Base-by-base conservation (phyloP, 2,888 invertebrate genomes). In the Lepidonotus clava region DNA sequence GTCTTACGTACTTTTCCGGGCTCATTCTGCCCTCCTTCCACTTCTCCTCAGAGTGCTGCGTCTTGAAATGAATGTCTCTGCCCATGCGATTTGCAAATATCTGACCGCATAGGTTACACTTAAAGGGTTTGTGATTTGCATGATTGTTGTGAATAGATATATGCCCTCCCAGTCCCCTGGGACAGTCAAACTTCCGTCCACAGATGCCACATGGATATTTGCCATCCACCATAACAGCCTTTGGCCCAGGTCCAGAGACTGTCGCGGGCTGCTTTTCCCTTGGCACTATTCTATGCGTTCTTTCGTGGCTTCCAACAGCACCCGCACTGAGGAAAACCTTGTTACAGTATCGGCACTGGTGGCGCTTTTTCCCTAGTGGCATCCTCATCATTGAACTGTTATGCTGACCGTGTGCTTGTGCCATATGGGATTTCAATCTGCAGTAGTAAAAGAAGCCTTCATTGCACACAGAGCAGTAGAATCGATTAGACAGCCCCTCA, bases 391-490 rank as follows among this genome's bases (percentile, higher is more conserved):
- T 71, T 18, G 34, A 38, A 21, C 24, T 71, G 71, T 11, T 34
- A 46, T 8, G 46, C 8, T 8, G 46, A 46, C 38, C 38, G 8
- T 34, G 34, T 1, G 11, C 18, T 21, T 38, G 14, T 5, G 18
- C n/a, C 14, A 71, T 71, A 38, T 71, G 71, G 18, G 36, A 18
- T 38, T 71, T 71, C 34, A 71, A 38, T 8, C 71, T 18, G 71
- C 71, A 71, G 38, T 71, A 71, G 36, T 71, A 71, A n/a, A n/a
- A 24, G 36, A 71, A 71, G 8, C 71, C 71, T 71, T 71, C 36
- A 38, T 38, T 71, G 71, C 71, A 71, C 2, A 11, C 38, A 5
- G 71, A 24, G 38, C 71, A 71, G 71, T 36, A 71, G 38, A 36
- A 71, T 2, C 71, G 34, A 18, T n/a, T 34, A n/a, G n/a, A n/a